These are phyloP conservation scores for Antechinus stuartii DNA, from an alignment of 2,113 vertebrate genomes.

Conservation along the genomic window DNA sequence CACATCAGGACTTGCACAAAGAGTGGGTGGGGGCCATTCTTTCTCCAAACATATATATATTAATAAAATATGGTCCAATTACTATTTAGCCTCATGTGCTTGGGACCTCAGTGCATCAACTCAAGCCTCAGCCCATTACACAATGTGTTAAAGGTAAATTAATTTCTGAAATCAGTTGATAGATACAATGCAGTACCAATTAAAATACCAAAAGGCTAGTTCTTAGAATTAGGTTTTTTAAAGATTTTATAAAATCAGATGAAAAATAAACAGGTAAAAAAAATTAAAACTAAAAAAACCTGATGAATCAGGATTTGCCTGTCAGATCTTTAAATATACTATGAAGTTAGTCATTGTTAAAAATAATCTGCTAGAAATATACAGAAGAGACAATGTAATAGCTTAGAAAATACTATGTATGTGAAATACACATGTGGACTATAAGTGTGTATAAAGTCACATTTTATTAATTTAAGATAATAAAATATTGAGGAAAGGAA, in stretches of 20 bases:
- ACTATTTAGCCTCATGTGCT: no score
- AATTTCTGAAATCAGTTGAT: not conserved
- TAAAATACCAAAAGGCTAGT: not conserved
- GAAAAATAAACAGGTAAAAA: not conserved
- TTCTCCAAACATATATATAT: no score
- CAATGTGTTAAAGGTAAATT: not conserved
- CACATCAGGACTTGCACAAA: no score
- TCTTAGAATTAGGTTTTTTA: not conserved
- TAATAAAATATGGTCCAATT: no score
- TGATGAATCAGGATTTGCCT: not conserved
- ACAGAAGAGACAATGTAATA: not conserved
- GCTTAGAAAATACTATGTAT: not conserved
- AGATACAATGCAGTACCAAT: not conserved
- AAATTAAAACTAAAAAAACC: not conserved
- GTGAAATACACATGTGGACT: no score
- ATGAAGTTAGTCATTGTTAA: not conserved
- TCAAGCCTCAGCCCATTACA: no score
- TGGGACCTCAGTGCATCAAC: no score
- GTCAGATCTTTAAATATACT: not conserved
- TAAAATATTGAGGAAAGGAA: not conserved
- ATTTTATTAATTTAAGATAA: not conserved
- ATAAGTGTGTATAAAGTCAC: not conserved
- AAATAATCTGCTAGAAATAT: not conserved
- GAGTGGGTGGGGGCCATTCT: no score
- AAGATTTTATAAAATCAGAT: not conserved